Evolutionary conservation across 2,797 vertebrate genomes (phyloP).

Genomic region (Buphagus erythrorhynchus): DNA sequence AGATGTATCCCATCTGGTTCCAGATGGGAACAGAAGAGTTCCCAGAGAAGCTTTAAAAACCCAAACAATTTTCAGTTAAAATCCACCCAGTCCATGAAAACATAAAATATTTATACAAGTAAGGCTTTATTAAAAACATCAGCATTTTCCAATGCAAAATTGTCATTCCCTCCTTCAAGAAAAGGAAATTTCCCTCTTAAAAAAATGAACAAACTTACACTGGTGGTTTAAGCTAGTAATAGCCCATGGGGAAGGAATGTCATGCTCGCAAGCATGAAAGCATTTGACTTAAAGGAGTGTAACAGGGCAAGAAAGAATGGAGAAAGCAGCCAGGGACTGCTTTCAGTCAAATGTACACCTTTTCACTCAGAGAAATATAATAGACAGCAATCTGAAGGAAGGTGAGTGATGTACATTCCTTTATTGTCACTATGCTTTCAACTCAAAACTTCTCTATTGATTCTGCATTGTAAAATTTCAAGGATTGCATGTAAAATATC

Average conservation of each 20-base stretch:
- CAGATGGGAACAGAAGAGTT: too few species aligned
- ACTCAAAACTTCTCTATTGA: background rate
- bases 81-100: background rate
- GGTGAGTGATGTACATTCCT: accelerated
- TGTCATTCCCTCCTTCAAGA: background rate
- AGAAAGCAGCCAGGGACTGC: background rate
- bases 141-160: background rate
- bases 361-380: background rate
- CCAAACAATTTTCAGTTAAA: background rate
- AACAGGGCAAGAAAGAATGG: background rate
- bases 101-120: background rate
- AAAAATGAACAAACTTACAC: background rate
- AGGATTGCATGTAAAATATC: background rate
- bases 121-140: background rate
- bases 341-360: background rate
- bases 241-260: background rate
- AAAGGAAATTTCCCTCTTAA: background rate
- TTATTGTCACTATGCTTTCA: accelerated
- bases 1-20: too few species aligned
- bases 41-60: background rate
- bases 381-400: background rate
- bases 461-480: background rate
- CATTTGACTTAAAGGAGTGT: background rate
- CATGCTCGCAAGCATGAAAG: background rate
- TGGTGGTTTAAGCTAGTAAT: background rate